Evolutionary conservation across 2,113 vertebrate species (phyloP).

Genomic region (Otus sunia): DNA sequence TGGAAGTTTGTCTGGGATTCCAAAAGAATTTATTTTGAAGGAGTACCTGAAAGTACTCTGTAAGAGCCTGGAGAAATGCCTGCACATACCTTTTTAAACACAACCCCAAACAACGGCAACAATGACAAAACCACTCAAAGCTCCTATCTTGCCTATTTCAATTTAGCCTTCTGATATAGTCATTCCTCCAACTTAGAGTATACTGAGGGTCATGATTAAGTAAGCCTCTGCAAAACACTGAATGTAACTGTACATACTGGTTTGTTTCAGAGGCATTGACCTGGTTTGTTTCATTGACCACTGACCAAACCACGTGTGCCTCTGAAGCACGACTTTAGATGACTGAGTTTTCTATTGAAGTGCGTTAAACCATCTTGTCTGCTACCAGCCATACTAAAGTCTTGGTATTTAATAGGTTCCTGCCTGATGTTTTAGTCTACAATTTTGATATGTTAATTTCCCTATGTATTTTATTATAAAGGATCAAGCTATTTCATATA

Average conservation of each 20-base stretch:
- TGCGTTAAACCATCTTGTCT: not conserved
- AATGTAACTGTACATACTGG: not conserved
- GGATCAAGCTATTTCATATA: not conserved
- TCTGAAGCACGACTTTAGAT: not conserved
- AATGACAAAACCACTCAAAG: not conserved
- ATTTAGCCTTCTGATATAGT: not conserved
- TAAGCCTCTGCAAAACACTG: not conserved
- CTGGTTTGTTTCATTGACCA: no score
- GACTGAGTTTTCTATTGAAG: not conserved
- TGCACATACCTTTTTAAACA: not conserved
- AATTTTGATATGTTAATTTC: not conserved
- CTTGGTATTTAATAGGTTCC: not conserved
- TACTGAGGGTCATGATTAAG: not conserved
- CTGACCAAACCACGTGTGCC: not conserved
- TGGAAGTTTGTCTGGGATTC: not conserved
- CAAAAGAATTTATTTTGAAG: not conserved
- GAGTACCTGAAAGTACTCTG: not conserved
- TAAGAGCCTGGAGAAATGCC: not conserved
- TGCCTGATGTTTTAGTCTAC: not conserved
- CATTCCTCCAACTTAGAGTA: not conserved
- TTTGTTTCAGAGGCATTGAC: not conserved
- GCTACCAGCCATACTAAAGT: not conserved
- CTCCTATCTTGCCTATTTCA: not conserved
- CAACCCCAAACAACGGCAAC: not conserved
- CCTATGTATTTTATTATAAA: not conserved